These are phyloP conservation scores for Lepidurus arcticus DNA, from an alignment of 1,140 invertebrate species.

Conservation along the genomic window DNA sequence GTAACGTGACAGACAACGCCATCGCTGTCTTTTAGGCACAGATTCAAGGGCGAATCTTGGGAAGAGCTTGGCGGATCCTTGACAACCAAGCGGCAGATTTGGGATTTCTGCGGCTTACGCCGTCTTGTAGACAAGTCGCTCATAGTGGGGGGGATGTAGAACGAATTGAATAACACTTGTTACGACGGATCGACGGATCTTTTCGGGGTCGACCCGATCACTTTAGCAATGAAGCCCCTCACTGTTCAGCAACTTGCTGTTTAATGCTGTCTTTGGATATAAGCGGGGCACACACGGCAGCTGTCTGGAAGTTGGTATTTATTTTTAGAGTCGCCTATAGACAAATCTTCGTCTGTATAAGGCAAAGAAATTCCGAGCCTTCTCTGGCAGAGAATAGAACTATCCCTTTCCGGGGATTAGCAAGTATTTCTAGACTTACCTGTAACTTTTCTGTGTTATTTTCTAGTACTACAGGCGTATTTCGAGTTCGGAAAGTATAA, in stretches of 20 bases:
- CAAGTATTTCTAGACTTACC: background rate
- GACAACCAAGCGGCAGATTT: slow-evolving; percentile 84
- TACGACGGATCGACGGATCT: background rate
- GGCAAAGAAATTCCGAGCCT: slow-evolving; percentile 4
- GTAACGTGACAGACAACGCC: background rate
- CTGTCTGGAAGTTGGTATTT: slow-evolving; percentile 18
- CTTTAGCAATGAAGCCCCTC: background rate
- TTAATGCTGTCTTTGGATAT: slow-evolving; percentile 22
- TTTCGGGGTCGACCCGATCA: background rate
- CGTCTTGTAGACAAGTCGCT: slow-evolving; percentile 75
- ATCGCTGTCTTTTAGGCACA: slow-evolving; percentile 63
- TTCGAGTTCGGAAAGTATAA: background rate
- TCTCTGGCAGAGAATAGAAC: background rate
- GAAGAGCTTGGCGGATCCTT: slow-evolving; percentile 59
- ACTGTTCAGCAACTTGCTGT: slow-evolving; percentile 21
- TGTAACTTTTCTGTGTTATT: background rate
- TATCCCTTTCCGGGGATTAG: background rate
- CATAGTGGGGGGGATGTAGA: slow-evolving; percentile 41
- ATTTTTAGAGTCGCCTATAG: slow-evolving; percentile 22
- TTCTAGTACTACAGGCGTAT: background rate
- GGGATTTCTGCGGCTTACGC: slow-evolving; percentile 79
- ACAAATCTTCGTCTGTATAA: slow-evolving; percentile 22
- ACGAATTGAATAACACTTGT: background rate
- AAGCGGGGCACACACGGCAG: slow-evolving; percentile 8
- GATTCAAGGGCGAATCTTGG: slow-evolving; percentile 59